These are phyloP conservation scores for Sympetrum striolatum DNA, from an alignment of 2,888 invertebrate species.

Conservation along the genomic window DNA sequence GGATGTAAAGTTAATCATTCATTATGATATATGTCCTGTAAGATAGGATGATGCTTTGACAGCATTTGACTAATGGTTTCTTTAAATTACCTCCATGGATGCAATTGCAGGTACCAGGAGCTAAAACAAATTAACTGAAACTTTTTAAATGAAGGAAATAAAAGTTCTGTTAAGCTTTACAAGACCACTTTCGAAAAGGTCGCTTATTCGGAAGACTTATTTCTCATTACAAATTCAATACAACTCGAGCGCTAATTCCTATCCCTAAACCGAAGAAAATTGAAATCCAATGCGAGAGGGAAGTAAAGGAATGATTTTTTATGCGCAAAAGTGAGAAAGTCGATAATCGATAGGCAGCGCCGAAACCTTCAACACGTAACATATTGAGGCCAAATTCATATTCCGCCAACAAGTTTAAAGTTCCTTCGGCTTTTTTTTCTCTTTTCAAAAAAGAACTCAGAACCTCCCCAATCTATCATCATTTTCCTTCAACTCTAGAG, in stretches of 20 bases:
- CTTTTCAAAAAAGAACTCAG: not conserved
- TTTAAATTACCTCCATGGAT: too few relatives aligned
- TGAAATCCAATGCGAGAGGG: not conserved
- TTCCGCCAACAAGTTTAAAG: slow-evolving; percentile 22
- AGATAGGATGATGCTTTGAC: too few relatives aligned
- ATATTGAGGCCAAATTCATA: slow-evolving; percentile 29
- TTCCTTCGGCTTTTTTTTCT: not conserved
- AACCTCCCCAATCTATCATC: slow-evolving; percentile 37
- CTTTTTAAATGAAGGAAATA: too few relatives aligned
- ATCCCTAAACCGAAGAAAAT: not conserved
- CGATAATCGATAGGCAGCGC: not conserved
- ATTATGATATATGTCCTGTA: too few relatives aligned
- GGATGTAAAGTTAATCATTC: too few relatives aligned
- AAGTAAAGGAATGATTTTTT: not conserved
- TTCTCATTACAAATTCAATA: not conserved
- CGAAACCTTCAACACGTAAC: not conserved
- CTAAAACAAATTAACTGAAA: too few relatives aligned
- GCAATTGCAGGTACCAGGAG: too few relatives aligned
- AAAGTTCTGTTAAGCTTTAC: too few relatives aligned
- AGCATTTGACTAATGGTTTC: too few relatives aligned
- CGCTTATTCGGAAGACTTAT: not conserved
- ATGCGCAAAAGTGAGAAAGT: not conserved
- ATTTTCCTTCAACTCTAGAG: slow-evolving; percentile 37
- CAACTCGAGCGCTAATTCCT: not conserved
- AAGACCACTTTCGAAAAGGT: not conserved